Evolutionary conservation across 1,140 invertebrate genomes (phyloP).

Genomic region (Drosophila cardini): DNA sequence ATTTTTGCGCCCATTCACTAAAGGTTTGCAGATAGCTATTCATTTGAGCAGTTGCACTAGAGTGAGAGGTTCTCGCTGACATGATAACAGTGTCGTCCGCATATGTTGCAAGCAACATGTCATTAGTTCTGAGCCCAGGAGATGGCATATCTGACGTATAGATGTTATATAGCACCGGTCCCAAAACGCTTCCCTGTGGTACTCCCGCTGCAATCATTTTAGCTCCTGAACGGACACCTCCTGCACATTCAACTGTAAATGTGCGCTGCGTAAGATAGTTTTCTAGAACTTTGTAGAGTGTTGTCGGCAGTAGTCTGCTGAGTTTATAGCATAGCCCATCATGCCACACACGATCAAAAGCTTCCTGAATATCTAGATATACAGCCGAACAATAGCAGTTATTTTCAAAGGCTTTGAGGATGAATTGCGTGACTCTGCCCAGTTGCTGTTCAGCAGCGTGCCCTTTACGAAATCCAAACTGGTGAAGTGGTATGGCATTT

Average conservation of each 20-base stretch:
- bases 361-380: not conserved
- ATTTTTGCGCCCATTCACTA: not conserved
- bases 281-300: not conserved
- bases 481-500: not conserved
- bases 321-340: not conserved
- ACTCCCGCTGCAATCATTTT: not conserved
- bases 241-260: not conserved
- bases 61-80: not conserved
- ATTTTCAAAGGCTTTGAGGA: not conserved
- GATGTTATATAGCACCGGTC: not conserved
- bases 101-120: not conserved
- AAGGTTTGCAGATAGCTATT: not conserved
- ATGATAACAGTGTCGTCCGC: slow-evolving; percentile 1
- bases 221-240: not conserved
- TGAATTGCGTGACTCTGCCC: not conserved
- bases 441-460: not conserved
- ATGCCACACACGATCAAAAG: not conserved
- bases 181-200: not conserved
- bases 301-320: not conserved
- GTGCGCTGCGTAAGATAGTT: not conserved
- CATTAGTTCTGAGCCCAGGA: no score
- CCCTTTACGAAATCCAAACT: not conserved
- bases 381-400: not conserved
- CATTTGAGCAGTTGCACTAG: not conserved
- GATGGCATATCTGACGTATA: not conserved